Conservation (phyloP, 2,113 vertebrate species). For the Labeo catla region DNA sequence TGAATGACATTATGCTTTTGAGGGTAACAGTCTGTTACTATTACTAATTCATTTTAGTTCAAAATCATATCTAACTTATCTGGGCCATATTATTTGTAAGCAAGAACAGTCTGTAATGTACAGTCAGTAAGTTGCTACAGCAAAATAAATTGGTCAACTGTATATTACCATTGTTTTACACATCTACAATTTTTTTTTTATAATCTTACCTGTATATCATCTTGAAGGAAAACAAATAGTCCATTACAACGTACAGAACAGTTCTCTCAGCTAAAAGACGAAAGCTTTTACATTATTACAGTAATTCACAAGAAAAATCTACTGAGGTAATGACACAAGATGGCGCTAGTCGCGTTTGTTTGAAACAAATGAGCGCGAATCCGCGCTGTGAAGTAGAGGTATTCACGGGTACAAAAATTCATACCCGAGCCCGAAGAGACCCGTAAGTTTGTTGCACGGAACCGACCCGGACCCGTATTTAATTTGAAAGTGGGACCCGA, state of each 20-base stretch:
- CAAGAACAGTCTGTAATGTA: not conserved
- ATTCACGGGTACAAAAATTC: too few relatives aligned
- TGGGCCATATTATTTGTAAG: not conserved
- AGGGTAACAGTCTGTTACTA: slow-evolving; percentile 22
- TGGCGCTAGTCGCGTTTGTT: not conserved
- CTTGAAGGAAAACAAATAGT: not conserved
- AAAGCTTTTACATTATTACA: too few relatives aligned
- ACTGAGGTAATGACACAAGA: not conserved
- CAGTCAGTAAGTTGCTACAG: not conserved
- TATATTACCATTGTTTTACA: not conserved
- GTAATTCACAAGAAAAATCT: not conserved
- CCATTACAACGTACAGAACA: not conserved
- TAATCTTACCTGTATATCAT: not conserved
- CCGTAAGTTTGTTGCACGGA: too few relatives aligned
- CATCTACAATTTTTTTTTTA: not conserved
- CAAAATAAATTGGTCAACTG: not conserved
- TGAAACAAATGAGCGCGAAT: too few relatives aligned
- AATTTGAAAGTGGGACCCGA: too few relatives aligned
- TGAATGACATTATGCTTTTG: slow-evolving; percentile 44
- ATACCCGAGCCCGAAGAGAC: too few relatives aligned
- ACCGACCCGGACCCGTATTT: too few relatives aligned
- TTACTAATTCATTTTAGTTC: not conserved
- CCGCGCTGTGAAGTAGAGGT: too few relatives aligned
- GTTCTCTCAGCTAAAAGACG: too few relatives aligned
- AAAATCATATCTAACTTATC: not conserved